phyloP scores from a whole-genome alignment of 2,797 vertebrate genomes.

The Gymnoscopelus braueri region DNA sequence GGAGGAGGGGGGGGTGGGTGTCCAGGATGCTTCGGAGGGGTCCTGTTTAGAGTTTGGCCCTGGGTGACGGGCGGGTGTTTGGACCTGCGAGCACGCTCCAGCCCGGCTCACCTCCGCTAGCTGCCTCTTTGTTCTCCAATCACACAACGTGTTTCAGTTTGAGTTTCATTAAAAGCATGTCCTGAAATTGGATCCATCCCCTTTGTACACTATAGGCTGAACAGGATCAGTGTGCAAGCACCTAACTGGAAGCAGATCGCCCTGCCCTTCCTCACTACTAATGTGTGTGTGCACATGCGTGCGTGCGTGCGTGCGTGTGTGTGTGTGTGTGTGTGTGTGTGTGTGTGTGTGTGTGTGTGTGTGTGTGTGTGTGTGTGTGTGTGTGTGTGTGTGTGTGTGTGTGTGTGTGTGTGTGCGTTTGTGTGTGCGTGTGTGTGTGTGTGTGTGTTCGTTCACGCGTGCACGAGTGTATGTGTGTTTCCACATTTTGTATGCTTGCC shows the following conservation, averaged over 20 bases:
- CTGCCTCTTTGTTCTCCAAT: constrained; percentile 77
- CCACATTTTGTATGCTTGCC: constrained; percentile 25
- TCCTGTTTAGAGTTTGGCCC: constrained; percentile 68
- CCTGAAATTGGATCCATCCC: constrained; percentile 74
- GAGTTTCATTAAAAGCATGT: constrained; percentile 83
- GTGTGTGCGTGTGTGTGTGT: background rate
- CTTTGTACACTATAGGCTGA: constrained; percentile 63
- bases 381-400: background rate
- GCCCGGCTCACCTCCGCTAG: constrained; percentile 63
- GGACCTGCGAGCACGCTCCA: constrained; percentile 51
- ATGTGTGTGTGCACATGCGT: constrained; percentile 29
- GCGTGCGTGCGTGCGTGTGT: constrained; percentile 41
- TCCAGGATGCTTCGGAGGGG: constrained; percentile 55
- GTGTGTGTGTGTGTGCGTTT: constrained; percentile 31
- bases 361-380: background rate
- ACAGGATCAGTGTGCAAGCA: constrained; percentile 64
- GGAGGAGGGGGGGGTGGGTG: background rate
- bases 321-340: constrained; percentile 27
- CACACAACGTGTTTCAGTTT: constrained; percentile 77
- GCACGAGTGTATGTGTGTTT: constrained; percentile 33
- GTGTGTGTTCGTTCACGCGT: constrained; percentile 25
- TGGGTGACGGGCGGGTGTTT: constrained; percentile 60
- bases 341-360: constrained; percentile 20
- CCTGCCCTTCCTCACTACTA: constrained; percentile 45
- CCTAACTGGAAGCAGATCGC: constrained; percentile 80